Conservation (phyloP, 1,140 invertebrate genomes). For the Neotoxoptera formosana region DNA sequence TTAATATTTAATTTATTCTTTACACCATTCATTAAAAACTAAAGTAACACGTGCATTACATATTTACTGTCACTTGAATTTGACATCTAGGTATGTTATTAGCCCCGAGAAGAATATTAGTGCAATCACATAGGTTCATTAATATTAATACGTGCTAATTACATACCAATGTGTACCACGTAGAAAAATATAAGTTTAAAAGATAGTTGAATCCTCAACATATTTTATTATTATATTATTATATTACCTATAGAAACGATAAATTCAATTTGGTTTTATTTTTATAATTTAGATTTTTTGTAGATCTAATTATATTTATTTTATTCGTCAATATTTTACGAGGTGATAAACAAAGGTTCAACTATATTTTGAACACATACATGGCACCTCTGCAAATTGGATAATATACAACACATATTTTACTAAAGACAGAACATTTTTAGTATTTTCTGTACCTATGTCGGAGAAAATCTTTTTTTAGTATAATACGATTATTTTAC, state of each 20-base stretch:
- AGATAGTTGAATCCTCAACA: neutral
- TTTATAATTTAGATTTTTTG: neutral
- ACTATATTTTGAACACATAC: neutral
- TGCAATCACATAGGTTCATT: constrained; percentile 17
- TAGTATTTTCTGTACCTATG: neutral
- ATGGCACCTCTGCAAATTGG: neutral
- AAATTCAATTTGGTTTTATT: neutral
- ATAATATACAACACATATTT: neutral
- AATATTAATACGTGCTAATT: constrained; percentile 38
- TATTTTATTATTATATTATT: neutral
- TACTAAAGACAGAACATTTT: neutral
- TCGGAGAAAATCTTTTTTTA: neutral
- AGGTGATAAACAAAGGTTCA: neutral
- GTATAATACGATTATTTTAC: too few species aligned
- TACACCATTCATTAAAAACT: neutral
- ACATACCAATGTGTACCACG: neutral
- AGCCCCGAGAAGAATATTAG: neutral
- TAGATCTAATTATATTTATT: neutral
- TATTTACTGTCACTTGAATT: constrained; percentile 30
- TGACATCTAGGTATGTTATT: neutral
- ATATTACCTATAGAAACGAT: too few species aligned
- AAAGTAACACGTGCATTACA: constrained; percentile 12
- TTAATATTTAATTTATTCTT: constrained; percentile 20
- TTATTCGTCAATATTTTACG: neutral
- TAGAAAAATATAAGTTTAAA: neutral